Evolutionary conservation across 2,113 vertebrate species (phyloP), one percentile per base, ranked within the genome.

Genomic region (Platysternon megacephalum): DNA sequence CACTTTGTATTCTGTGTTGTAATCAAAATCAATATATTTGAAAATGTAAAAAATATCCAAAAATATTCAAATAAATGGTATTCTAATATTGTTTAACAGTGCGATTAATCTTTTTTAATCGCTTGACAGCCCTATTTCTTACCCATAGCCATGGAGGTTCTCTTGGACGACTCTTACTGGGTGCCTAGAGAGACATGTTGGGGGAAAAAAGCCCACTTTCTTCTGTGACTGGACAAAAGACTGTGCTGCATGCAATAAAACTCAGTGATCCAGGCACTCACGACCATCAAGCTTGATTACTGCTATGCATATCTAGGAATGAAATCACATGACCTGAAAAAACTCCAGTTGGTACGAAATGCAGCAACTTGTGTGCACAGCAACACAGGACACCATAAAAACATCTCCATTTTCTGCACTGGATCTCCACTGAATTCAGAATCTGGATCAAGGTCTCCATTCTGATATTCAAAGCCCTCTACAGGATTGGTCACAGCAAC

Each of bases 161-260:
- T 65, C 32, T 35, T 65, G 58, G 65, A 72, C 35, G 21, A 35
- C 65, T n/a, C 61, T 35, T 39, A 87, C 80, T 93, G 94, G 91
- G 94, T 95, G 96, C 91, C 93, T 78, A 86, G 21, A 61, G 86
- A 92, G 92, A 91, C 93, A 78, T 87, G 61, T 72, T 65, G 85
- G 68, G 76, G 79, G 89, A 83, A 94, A 58, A 80, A n/a, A 53
- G 84, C 72, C 85, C 16, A 28, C 82, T 96, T 94, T 74, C 82
- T 78, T 89, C 81, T 78, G 17, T 65, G 28, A 65, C 58, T 65
- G 29, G 58, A 16, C 58, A 61, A 32, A 61, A 61, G 21, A 12
- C n/a, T 42, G 72, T 51, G 83, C 55, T 24, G 56, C 91, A 78
- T 53, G 85, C 92, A 89, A 94, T 85, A 83, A 86, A 91, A 91